Base-by-base conservation (phyloP, 2,888 invertebrate species). In the Netelia melanura region DNA sequence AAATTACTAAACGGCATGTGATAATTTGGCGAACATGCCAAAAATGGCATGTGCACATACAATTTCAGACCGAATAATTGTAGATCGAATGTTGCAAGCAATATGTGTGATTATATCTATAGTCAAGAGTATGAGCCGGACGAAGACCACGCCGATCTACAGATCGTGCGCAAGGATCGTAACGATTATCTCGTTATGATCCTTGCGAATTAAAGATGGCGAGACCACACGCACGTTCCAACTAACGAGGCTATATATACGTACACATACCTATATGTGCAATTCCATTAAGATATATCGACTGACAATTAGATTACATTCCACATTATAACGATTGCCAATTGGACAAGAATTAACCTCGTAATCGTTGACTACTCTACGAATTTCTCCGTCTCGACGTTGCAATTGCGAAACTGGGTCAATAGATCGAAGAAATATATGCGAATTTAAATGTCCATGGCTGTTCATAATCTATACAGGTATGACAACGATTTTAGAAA, bases 321-420 rank as follows among this genome's bases (percentile, higher is more conserved):
- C 58, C 17, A 17, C 23, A 58, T 21, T 62, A 30, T 38, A 25
- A 65, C 77, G 77, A 81, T 67, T 67, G 52, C 62, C 62, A 79
- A 84, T 81, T 58, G 58, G 81, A 81, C 84, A 81, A 81, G 77
- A 84, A 84, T 84, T 84, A 84, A 75, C 76, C 62, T 81, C 68
- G 77, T 64, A 71, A 78, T 62, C 52, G 56, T 54, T 17, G 54
- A 9, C 58, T 58, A 58, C 58, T 23, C 23, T 23, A 2, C 58
- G n/a, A 3, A 17, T 21, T 23, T 21, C 6, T 9, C 21, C 23
- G 2, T 21, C 23, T 58, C 17, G 58, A 17, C 17, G 58, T 58
- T 58, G 9, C 9, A 74, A 81, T 85, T 78, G 68, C 78, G 85
- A 85, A 82, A 85, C 77, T 75, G 56, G 85, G 79, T 68, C 85